A percentile compares a stretch with the other conserved stretches of the same genome.
Conservation (phyloP, 2,113 vertebrate species). For the Paralichthys olivaceus region DNA sequence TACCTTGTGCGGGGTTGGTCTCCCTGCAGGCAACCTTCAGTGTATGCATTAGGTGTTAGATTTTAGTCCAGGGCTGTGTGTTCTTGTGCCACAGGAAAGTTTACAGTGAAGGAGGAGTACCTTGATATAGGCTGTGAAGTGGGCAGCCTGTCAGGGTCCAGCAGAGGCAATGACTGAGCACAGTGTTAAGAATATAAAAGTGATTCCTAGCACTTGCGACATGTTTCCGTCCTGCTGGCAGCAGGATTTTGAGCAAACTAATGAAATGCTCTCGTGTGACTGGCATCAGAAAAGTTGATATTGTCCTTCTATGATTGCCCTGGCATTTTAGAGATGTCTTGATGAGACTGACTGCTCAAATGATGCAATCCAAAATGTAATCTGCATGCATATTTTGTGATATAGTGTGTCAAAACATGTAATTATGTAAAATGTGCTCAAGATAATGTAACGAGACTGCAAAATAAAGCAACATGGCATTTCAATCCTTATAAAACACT, state of each 20-base stretch:
- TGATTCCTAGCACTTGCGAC: slow-evolving; percentile 1
- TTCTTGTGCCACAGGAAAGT: slow-evolving; percentile 63
- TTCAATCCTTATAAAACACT: not conserved
- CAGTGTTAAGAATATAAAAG: slow-evolving; percentile 47
- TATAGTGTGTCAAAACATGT: not conserved
- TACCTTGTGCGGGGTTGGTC: slow-evolving; percentile 26
- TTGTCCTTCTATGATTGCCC: not conserved
- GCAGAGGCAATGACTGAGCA: slow-evolving; percentile 47
- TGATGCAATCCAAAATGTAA: no score
- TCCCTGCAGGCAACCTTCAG: slow-evolving; percentile 20
- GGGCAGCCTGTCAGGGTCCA: slow-evolving; percentile 34
- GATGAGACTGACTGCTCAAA: no score
- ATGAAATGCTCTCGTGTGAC: not conserved
- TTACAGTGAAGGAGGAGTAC: slow-evolving; percentile 62
- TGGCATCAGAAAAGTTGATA: not conserved
- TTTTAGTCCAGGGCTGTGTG: slow-evolving; percentile 51
- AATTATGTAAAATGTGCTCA: not conserved
- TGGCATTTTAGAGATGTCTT: no score
- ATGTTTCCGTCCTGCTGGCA: slow-evolving; percentile 26
- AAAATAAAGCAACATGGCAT: not conserved
- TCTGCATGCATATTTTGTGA: not conserved
- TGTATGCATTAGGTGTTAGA: slow-evolving; percentile 56
- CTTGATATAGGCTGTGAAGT: slow-evolving; percentile 60
- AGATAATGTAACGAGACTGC: not conserved
- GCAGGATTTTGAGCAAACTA: not conserved